Base-by-base conservation (phyloP, 2,113 vertebrate genomes). In the Jacana jacana region DNA sequence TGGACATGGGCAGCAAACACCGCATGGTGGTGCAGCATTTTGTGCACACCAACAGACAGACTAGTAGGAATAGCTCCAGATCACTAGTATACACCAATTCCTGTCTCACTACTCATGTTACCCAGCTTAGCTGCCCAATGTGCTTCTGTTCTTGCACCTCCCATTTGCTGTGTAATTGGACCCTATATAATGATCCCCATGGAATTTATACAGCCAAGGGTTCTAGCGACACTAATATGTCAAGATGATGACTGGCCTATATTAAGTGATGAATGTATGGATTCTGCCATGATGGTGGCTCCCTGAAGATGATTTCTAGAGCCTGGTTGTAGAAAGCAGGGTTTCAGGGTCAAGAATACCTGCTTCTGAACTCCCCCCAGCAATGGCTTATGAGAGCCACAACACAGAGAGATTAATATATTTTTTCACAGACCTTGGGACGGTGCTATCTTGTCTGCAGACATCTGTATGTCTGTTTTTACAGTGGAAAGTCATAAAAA, bases 11-110 rank as follows among this genome's bases (percentile, higher is more conserved):
- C 63, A 79, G 37, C 40, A 49, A 65, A 52, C 28, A 44, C 25
- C 15, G 4, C 0, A 0, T 35, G 57, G 23, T 40, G 55, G 37
- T 31, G 3, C 15, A 27, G 70, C 28, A 18, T 51, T 69, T 46
- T 2, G 1, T n/a, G 37, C 14, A 28, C 3, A 1, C 16, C 8
- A 4, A 33, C 33, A 52, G 63, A 55, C 18, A 0, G 0, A 72
- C n/a, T 3, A 33, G 1, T 4, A 86, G 42, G 51, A 28, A 66
- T 54, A 66, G 57, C 86, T 44, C 22, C 28, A 44, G 8, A 40
- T 35, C 4, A 4, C 18, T 39, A 24, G 10, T 7, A 55, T 60
- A 35, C 54, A 76, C 12, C 4, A 4, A 77, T 61, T 73, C n/a
- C 81, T 63, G 18, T 30, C 54, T 81, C n/a, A 11, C 35, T 57